Evolutionary conservation across 2,113 vertebrate species (phyloP), one percentile per base, ranked within the genome.

Genomic region (Copsychus sechellarum): DNA sequence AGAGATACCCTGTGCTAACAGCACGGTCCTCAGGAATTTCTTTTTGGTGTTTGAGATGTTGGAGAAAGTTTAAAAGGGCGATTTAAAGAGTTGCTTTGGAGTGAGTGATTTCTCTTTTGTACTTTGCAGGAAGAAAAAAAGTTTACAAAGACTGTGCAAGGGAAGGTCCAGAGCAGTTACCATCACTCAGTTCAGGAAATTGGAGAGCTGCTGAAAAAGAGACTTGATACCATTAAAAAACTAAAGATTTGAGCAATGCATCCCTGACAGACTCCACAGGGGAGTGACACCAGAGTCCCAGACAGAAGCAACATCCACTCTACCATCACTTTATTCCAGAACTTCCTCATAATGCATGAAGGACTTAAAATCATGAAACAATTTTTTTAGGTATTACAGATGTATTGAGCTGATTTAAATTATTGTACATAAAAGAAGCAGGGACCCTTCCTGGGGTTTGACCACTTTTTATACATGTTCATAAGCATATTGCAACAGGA

Each of bases 141-240:
- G 94, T 99, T 99, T 97, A 98, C 98, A 93, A 99, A 98, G 98
- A 98, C 98, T 94, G 99, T 98, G 83, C 98, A 99, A 97, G 99
- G 98, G 83, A 99, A 99, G 95, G 98, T 99, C 77, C 99, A 99
- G 97, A 99, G 97, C 98, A 99, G 99, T 97, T 99, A 99, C 97
- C 98, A 99, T 94, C 99, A 98, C 76, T 99, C 99, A 14, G 97
- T 99, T 96, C 99, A 99, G 97, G 99, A 99, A 97, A 97, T 98
- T 51, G 99, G 98, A 78, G 99, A 99, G 61, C 98, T 99, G 93
- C 98, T 99, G 92, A 99, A 97, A 97, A 99, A 99, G 97, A 99
- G 99, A 98, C 98, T 98, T 1, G 99, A 99, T 92, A 98, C 98
- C 62, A 96, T 99, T 92, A 99, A 99, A 97, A 99, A 98, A 97